phyloP scores from a whole-genome alignment of 2,797 vertebrate genomes.

The Brotula barbata region DNA sequence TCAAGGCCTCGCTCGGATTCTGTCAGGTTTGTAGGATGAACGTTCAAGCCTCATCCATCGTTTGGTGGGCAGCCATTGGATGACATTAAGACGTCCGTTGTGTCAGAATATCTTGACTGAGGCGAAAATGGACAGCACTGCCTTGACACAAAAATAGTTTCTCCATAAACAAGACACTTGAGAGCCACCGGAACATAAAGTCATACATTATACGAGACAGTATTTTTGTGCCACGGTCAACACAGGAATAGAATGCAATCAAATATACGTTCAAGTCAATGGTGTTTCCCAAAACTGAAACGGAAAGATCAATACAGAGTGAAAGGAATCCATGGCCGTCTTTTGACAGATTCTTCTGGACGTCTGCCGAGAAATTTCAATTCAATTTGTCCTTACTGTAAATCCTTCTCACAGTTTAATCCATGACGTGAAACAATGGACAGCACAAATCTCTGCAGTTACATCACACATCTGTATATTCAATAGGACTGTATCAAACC shows the following conservation, averaged over 20 bases:
- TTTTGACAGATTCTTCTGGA: conserved; percentile 6
- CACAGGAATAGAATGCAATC: conserved; percentile 29
- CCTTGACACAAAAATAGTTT: conserved; percentile 38
- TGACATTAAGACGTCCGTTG: neutral
- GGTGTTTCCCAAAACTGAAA: conserved; percentile 36
- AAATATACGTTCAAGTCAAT: conserved; percentile 40
- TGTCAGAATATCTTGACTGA: conserved; percentile 13
- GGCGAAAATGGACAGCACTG: conserved; percentile 3
- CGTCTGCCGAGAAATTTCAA: conserved; percentile 27
- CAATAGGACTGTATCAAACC: conserved; percentile 8
- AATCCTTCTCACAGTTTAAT: conserved; percentile 33
- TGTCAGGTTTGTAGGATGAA: conserved; percentile 15
- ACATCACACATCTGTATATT: neutral
- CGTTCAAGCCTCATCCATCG: conserved; percentile 21
- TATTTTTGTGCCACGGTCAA: conserved; percentile 26
- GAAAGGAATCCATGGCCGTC: conserved; percentile 30
- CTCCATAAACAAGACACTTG: conserved; percentile 22
- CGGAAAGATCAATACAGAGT: conserved; percentile 48
- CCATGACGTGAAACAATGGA: conserved; percentile 12
- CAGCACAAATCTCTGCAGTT: neutral
- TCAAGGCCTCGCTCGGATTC: conserved; percentile 9
- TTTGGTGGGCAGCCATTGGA: conserved; percentile 5
- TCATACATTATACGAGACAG: conserved; percentile 13
- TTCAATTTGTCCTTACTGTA: conserved; percentile 2
- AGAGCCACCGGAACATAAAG: conserved; percentile 26